These are phyloP conservation scores for Peromyscus polionotus DNA, from an alignment of 2,113 vertebrate species.

Conservation along the genomic window DNA sequence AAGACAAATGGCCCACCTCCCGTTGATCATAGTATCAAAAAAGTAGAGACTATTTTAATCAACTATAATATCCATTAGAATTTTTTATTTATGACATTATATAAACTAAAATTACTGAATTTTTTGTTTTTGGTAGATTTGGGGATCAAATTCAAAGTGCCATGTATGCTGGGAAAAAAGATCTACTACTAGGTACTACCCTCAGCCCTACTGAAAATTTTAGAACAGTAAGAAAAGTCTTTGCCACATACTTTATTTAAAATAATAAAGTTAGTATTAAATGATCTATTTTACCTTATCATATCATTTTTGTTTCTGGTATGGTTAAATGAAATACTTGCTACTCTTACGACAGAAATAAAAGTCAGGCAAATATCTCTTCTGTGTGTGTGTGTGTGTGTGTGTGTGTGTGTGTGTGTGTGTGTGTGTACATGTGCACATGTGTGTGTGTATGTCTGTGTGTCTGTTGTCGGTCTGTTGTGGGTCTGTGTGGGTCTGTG, in stretches of 20 bases:
- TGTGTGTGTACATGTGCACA: neutral
- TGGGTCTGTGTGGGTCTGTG: neutral
- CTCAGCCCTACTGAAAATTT: neutral
- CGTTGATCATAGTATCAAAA: neutral
- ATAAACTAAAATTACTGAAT: neutral
- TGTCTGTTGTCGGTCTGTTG: neutral
- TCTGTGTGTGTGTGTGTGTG: neutral
- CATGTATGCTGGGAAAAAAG: neutral
- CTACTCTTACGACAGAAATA: neutral
- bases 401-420: neutral
- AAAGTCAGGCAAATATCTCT: neutral
- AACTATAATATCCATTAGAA: neutral
- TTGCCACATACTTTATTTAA: neutral
- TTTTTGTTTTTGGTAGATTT: neutral
- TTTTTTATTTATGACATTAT: neutral
- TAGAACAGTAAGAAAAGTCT: neutral
- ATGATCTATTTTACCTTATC: neutral
- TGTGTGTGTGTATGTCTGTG: neutral
- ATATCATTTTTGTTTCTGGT: constrained; percentile 35
- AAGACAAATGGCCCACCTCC: neutral
- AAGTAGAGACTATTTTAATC: neutral
- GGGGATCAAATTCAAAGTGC: neutral
- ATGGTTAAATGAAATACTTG: neutral
- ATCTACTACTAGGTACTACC: neutral
- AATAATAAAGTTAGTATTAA: constrained; percentile 44